Evolutionary conservation across 2,888 invertebrate species (phyloP).

Genomic region (Patella ulyssiponensis): DNA sequence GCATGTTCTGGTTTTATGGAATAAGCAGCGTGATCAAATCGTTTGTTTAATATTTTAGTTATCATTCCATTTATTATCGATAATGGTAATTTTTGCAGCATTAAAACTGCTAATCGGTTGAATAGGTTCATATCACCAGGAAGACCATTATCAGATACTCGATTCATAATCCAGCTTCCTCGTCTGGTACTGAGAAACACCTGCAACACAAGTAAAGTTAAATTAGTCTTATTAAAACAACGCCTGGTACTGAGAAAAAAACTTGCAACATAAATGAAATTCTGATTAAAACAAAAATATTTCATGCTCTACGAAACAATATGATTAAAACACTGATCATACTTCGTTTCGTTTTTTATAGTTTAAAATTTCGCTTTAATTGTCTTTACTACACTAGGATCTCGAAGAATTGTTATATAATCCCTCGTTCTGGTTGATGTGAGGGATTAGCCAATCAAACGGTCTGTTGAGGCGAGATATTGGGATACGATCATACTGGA

Average conservation of each 20-base stretch:
- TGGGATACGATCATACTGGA: too few relatives aligned
- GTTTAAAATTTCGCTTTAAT: too few relatives aligned
- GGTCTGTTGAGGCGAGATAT: too few relatives aligned
- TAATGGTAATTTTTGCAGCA: constrained; percentile 34
- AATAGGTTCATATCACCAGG: constrained; percentile 58
- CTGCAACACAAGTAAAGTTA: constrained; percentile 43
- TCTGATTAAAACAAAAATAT: too few relatives aligned
- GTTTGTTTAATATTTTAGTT: constrained; percentile 51
- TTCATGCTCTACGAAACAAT: too few relatives aligned
- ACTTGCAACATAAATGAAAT: constrained; percentile 55
- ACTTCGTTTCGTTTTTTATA: too few relatives aligned
- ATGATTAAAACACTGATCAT: too few relatives aligned
- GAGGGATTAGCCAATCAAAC: too few relatives aligned
- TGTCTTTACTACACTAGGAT: too few relatives aligned
- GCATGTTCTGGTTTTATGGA: constrained; percentile 69
- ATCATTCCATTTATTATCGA: constrained; percentile 22
- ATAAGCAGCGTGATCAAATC: constrained; percentile 71
- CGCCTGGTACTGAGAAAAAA: constrained; percentile 40
- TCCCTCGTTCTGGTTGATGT: too few relatives aligned
- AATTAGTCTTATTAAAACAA: too few relatives aligned
- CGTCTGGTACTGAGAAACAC: constrained; percentile 72
- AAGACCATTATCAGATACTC: constrained; percentile 59
- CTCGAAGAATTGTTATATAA: too few relatives aligned
- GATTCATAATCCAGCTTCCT: constrained; percentile 72
- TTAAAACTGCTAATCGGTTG: constrained; percentile 30